These are phyloP conservation scores for Sinocyclocheilus anophthalmus DNA, from an alignment of 2,113 vertebrate species.

Conservation along the genomic window DNA sequence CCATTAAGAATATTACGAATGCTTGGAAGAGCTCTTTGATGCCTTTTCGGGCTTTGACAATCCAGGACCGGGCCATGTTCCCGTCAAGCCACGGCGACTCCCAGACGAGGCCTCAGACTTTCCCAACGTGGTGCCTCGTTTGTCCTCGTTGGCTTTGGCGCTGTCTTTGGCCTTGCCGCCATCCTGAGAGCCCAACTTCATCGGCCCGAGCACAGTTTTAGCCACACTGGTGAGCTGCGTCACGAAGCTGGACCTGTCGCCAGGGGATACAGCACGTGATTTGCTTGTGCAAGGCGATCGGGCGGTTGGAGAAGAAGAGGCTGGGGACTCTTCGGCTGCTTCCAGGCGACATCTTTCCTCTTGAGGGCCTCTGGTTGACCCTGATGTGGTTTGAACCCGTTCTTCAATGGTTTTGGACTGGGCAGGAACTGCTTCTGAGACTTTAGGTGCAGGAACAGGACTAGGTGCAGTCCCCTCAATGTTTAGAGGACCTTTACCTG, in stretches of 20 bases:
- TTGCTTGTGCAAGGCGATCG: conserved; percentile 71
- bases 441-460: conserved; percentile 57
- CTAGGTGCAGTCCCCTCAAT: conserved; percentile 26
- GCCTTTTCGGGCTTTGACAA: conserved; percentile 63
- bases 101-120: conserved; percentile 64
- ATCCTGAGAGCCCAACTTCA: conserved; percentile 71
- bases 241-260: conserved; percentile 74
- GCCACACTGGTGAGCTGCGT: conserved; percentile 77
- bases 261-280: conserved; percentile 69
- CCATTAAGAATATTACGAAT: conserved; percentile 61
- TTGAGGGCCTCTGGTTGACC: conserved; percentile 55
- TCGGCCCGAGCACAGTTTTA: conserved; percentile 76
- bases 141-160: conserved; percentile 69
- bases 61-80: conserved; percentile 43
- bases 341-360: conserved; percentile 76
- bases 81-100: conserved; percentile 59
- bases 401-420: conserved; percentile 58
- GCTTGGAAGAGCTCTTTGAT: conserved; percentile 67
- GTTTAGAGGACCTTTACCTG: conserved; percentile 46
- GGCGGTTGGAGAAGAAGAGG: conserved; percentile 70
- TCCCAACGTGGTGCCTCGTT: conserved; percentile 57
- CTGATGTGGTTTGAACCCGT: conserved; percentile 46
- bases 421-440: conserved; percentile 38
- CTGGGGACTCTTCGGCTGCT: conserved; percentile 79
- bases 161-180: conserved; percentile 64